Percentiles rank a stretch among this genome's conserved stretches.
Evolutionary conservation across 2,888 invertebrate genomes (phyloP).

Genomic region (Dyspetes luteomarginatus): DNA sequence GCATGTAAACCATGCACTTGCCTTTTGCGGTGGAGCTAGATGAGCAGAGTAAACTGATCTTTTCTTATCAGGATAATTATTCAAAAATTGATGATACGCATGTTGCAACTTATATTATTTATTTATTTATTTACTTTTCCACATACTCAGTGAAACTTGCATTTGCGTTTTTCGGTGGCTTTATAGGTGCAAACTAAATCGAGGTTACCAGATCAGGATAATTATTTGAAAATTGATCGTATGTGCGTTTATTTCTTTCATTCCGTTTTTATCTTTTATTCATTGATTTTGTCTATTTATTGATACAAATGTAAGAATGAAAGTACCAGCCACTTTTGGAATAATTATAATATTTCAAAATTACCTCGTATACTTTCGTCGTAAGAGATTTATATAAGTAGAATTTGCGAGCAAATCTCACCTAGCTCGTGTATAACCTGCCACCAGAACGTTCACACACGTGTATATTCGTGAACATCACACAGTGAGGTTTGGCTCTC

Average conservation of each 20-base stretch:
- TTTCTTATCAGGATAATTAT: too few species aligned
- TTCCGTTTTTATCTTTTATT: background rate
- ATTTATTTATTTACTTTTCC: too few species aligned
- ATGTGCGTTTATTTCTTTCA: slow-evolving; percentile 2
- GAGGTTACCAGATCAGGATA: background rate
- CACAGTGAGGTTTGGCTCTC: background rate
- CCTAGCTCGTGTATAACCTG: background rate
- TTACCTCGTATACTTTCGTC: too few species aligned
- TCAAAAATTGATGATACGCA: too few species aligned
- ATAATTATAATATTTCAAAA: too few species aligned
- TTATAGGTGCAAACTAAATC: background rate
- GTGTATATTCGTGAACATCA: background rate
- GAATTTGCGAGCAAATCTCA: background rate
- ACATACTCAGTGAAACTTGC: slow-evolving; percentile 30
- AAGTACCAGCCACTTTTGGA: too few species aligned
- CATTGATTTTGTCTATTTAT: too few species aligned
- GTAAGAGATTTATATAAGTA: background rate
- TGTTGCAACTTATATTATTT: too few species aligned
- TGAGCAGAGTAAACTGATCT: too few species aligned
- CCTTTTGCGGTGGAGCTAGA: too few species aligned
- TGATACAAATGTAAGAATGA: too few species aligned
- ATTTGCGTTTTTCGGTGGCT: slow-evolving; percentile 30
- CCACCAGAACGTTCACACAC: background rate
- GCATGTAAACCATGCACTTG: too few species aligned
- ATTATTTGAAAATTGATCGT: background rate